Evolutionary conservation across 2,888 invertebrate species (phyloP), one percentile per base, ranked within the genome.

Genomic region (Leptopilina myrica): DNA sequence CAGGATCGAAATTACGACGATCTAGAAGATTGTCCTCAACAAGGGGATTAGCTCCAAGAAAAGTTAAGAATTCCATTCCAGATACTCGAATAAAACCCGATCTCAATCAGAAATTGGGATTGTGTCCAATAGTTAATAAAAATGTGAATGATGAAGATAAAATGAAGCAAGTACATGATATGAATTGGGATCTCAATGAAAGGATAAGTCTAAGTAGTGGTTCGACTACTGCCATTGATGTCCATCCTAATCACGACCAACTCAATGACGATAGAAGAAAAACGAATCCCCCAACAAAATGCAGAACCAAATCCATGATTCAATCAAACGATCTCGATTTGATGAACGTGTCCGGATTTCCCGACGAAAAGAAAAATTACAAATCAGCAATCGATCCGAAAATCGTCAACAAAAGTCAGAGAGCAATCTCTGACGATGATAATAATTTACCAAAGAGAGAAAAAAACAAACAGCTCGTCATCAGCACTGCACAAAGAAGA

Each of bases 131-230:
- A 49, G 80, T 81, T 15, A 79, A 78, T 43, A 80, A 79, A 20
- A 83, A 79, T 76, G 43, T 80, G 40, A 81, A 80, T 15, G 77
- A 79, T 56, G 84, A 85, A 11, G 77, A 81, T 43, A 84, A 81
- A 46, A 56, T 78, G 9, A 75, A 83, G n/a, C 76, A 59, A 43
- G 75, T 79, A 14, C 53, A 79, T 5, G 79, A 85, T 77, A 90
- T 91, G 78, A 90, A 91, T 79, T 91, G 91, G 91, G 91, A 91
- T 67, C 76, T 91, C 73, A 91, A 91, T 85, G 91, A 91, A 82
- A 88, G 89, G 78, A 89, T 91, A 79, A 91, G 91, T 83, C 78
- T 91, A 77, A 88, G 88, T 78, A 91, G 91, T 80, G 90, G 89
- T 4, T 91, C 90, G 15, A 90, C 90, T 77, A 83, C 86, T 0